phyloP scores from a whole-genome alignment of 1,140 invertebrate species.

The Platyscapa corneri region DNA sequence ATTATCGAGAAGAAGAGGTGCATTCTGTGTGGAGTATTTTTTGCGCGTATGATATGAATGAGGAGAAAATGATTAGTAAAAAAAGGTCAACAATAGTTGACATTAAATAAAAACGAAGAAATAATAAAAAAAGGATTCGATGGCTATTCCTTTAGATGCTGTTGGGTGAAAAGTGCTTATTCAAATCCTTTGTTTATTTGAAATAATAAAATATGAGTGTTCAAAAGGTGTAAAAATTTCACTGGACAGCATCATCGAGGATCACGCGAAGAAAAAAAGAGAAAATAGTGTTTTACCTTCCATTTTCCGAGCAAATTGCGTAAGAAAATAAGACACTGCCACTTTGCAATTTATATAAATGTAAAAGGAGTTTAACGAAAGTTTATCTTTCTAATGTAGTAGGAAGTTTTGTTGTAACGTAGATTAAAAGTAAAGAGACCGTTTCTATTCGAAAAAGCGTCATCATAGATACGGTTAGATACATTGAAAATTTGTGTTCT shows the following conservation, averaged over 20 bases:
- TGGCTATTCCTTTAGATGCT: conserved; percentile 6
- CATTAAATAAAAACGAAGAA: background rate
- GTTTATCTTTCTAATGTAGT: conserved; percentile 25
- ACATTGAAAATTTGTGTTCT: background rate
- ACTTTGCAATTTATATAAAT: conserved; percentile 34
- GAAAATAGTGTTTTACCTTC: conserved; percentile 16
- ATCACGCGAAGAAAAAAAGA: background rate
- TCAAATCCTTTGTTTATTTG: conserved; percentile 31
- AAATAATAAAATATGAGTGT: conserved; percentile 1
- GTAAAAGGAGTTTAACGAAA: background rate
- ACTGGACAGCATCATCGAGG: conserved; percentile 1
- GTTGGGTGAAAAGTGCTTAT: conserved; percentile 6
- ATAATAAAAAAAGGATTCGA: background rate
- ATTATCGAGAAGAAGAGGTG: conserved; percentile 27
- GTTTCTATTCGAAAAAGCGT: conserved; percentile 8
- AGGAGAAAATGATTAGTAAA: conserved; percentile 42
- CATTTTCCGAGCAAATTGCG: conserved; percentile 9
- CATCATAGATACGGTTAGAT: conserved; percentile 4
- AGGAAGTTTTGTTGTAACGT: conserved; percentile 3
- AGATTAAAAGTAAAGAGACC: background rate
- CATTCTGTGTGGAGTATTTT: conserved; percentile 10
- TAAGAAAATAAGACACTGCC: conserved; percentile 42
- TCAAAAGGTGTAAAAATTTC: background rate
- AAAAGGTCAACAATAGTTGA: conserved; percentile 46
- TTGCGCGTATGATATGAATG: background rate